phyloP scores from a whole-genome alignment of 2,888 invertebrate genomes.

The Megaustenia siamemsis region DNA sequence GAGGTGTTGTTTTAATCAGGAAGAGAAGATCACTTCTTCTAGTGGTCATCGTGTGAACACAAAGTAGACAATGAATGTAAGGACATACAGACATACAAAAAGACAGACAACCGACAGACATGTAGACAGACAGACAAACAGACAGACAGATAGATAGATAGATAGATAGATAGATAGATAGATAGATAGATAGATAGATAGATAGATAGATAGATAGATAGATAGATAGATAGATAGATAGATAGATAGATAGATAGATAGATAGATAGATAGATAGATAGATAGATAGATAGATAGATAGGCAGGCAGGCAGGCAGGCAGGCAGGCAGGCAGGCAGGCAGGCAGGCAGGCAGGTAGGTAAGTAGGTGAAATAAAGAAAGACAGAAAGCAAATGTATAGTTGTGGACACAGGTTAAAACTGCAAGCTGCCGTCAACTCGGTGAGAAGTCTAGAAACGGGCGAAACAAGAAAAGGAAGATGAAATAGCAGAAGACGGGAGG shows the following conservation, averaged over 20 bases:
- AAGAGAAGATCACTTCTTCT: no score
- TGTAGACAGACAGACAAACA: background rate
- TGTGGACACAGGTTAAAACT: no score
- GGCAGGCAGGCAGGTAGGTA: background rate
- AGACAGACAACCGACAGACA: no score
- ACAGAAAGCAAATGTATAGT: no score
- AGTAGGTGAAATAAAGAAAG: background rate
- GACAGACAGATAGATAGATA: background rate
- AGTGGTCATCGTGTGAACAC: no score
- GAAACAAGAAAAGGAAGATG: no score
- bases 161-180: background rate
- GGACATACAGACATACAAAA: background rate
- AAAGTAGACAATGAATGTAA: no score
- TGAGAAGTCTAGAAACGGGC: no score
- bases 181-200: slow-evolving; percentile 15
- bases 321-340: background rate
- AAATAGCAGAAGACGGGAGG: no score
- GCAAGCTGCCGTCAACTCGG: no score
- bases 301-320: background rate
- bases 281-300: slow-evolving; percentile 15
- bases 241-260: slow-evolving; percentile 15
- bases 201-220: slow-evolving; percentile 15
- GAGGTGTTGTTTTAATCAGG: no score
- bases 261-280: slow-evolving; percentile 15
- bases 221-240: slow-evolving; percentile 15